Conservation (phyloP, 2,888 invertebrate species). For the Odontocolon sp. region DNA sequence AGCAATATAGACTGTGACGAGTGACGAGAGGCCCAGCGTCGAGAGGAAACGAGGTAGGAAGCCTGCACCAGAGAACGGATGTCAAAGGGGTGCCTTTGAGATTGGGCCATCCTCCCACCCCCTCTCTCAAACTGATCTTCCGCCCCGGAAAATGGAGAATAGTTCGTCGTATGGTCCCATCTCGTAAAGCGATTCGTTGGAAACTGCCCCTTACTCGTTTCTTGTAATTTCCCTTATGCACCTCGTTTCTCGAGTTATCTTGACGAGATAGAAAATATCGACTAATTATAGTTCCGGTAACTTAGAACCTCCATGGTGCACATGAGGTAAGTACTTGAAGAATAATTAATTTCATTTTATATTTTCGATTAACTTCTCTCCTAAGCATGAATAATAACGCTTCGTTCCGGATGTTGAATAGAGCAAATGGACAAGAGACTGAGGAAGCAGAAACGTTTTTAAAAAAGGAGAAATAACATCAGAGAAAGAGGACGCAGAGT, state of each 20-base stretch:
- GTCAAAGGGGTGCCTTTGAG: slow-evolving; percentile 48
- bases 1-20: slow-evolving; percentile 24
- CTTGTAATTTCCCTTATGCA: no score
- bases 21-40: not conserved
- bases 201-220: no score
- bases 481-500: slow-evolving; percentile 48
- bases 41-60: slow-evolving; percentile 11
- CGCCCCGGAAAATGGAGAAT: slow-evolving; percentile 12
- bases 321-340: no score
- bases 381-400: slow-evolving; percentile 75
- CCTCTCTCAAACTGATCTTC: not conserved
- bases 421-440: slow-evolving; percentile 51
- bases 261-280: no score
- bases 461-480: slow-evolving; percentile 50
- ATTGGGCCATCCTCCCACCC: not conserved
- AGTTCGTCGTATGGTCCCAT: not conserved
- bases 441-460: slow-evolving; percentile 48
- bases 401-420: slow-evolving; percentile 75
- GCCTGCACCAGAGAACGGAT: slow-evolving; percentile 16
- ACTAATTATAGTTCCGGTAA: no score
- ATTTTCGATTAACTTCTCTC: slow-evolving; percentile 14
- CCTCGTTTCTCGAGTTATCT: no score
- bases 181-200: no score
- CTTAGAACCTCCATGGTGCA: no score
- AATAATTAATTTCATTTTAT: not conserved